Evolutionary conservation across 2,797 vertebrate genomes (phyloP).

Genomic region (Eleutherodactylus coqui): DNA sequence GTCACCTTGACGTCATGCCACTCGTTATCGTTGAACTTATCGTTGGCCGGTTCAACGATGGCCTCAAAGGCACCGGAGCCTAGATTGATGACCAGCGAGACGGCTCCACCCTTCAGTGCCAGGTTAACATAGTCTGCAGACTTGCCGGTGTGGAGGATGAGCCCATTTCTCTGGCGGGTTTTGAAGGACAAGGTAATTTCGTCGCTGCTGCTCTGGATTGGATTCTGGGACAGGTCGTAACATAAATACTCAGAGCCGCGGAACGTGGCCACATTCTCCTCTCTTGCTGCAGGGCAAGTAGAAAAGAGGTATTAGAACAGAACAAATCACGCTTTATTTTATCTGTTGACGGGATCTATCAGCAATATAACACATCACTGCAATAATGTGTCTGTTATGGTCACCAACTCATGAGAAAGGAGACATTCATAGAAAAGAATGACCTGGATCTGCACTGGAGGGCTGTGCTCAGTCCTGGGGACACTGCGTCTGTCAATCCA

Average conservation of each 20-base stretch:
- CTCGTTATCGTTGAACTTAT: conserved; percentile 98
- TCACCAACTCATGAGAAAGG: not conserved
- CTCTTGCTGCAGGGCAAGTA: conserved; percentile 79
- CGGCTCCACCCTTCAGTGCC: conserved; percentile 94
- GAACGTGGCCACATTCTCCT: conserved; percentile 97
- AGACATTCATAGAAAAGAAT: not conserved
- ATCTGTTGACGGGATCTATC: not conserved
- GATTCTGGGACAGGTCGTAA: conserved; percentile 98
- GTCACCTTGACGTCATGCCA: conserved; percentile 99
- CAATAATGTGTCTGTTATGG: not conserved
- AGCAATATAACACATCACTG: not conserved
- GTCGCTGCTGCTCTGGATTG: conserved; percentile 98
- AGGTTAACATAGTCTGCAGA: conserved; percentile 98
- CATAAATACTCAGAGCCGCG: conserved; percentile 96
- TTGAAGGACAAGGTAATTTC: conserved; percentile 99
- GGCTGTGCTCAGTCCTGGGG: not conserved
- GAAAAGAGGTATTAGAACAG: not conserved
- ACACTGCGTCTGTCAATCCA: not conserved
- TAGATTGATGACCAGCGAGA: conserved; percentile 97
- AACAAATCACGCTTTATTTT: not conserved
- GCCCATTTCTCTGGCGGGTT: conserved; percentile 96
- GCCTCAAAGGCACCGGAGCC: conserved; percentile 98
- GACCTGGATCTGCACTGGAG: not conserved
- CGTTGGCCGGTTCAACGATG: conserved; percentile 96
- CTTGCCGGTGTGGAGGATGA: conserved; percentile 97